Evolutionary conservation across 2,888 invertebrate species (phyloP), one percentile per base, ranked within the genome.

Genomic region (Mythimna ferrago): DNA sequence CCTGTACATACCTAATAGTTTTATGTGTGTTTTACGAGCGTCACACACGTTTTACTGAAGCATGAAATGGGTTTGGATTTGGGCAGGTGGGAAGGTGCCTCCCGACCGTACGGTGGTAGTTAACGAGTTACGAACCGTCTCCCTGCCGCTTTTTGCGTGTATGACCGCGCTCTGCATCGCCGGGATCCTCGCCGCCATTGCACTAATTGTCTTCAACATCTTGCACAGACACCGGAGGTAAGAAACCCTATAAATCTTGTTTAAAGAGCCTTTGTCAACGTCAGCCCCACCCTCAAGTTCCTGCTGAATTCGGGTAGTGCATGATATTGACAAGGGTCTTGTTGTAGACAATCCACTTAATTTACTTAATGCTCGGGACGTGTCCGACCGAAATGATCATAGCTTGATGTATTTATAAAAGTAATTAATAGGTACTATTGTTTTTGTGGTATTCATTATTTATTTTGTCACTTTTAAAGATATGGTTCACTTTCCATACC

Each of bases 61-160:
- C 82, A 73, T 85, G 71, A 84, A 82, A 83, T 81, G 67, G 78
- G 73, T 81, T 69, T 78, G 63, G 26, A 64, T 75, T 75, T 84
- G 66, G 69, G 41, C 92, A 98, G 98, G 98, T 89, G 98, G 98
- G 10, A 98, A 99, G 96, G 98, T 99, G 80, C 99, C 99, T 38
- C 99, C 99, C 89, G 99, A 99, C 93, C 97, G 99, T 77, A 99
- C 99, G 16, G 98, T 99, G 90, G 98, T 99, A 65, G 97, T 98
- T 87, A 97, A 97, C 86, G 98, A 98, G 66, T 95, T 99, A 66
- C 97, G 99, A 76, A 99, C 98, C 10, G 98, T 99, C 19, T 99
- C 99, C 1, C 96, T 98, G 86, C 98, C 98, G 67, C 97, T 99
- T 77, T 99, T 99, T 93, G 98, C 99, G 78, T 98, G 99, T 89